phyloP scores from a whole-genome alignment of 2,113 vertebrate genomes.

The Bucco capensis region DNA sequence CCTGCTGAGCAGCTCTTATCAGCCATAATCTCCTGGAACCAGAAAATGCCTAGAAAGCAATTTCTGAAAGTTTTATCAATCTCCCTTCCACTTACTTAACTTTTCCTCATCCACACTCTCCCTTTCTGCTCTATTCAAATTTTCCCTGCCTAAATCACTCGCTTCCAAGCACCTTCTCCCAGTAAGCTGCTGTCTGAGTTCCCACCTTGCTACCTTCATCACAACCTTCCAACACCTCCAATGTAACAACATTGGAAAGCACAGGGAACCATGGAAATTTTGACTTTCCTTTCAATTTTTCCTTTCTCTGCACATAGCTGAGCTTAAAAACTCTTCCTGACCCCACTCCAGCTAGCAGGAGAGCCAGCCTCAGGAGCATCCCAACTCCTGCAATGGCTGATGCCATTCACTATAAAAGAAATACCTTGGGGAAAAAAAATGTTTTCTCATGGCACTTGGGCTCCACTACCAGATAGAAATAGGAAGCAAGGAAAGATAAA shows the following conservation, averaged over 20 bases:
- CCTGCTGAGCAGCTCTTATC: background rate
- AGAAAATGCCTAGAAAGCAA: background rate
- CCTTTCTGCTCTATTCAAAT: background rate
- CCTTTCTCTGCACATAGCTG: rapidly evolving
- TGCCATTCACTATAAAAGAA: background rate
- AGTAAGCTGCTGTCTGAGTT: background rate
- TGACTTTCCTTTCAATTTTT: background rate
- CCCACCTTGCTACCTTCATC: background rate
- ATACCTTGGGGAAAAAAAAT: background rate
- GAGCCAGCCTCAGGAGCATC: background rate
- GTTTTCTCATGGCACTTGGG: background rate
- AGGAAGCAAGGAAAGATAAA: background rate
- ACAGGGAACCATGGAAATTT: background rate
- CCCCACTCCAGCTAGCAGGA: background rate
- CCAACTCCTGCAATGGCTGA: rapidly evolving
- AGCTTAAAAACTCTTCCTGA: background rate
- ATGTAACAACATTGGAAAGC: background rate
- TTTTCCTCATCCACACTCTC: background rate
- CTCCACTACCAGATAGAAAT: background rate
- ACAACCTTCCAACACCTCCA: background rate
- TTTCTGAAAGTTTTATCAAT: background rate
- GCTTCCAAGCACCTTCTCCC: background rate
- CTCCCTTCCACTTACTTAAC: background rate
- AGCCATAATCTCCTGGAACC: background rate
- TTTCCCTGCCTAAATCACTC: background rate